Percentiles rank a stretch among this genome's conserved stretches.
These are phyloP conservation scores for Epinotia bilunana DNA, from an alignment of 2,888 invertebrate genomes.

Conservation along the genomic window DNA sequence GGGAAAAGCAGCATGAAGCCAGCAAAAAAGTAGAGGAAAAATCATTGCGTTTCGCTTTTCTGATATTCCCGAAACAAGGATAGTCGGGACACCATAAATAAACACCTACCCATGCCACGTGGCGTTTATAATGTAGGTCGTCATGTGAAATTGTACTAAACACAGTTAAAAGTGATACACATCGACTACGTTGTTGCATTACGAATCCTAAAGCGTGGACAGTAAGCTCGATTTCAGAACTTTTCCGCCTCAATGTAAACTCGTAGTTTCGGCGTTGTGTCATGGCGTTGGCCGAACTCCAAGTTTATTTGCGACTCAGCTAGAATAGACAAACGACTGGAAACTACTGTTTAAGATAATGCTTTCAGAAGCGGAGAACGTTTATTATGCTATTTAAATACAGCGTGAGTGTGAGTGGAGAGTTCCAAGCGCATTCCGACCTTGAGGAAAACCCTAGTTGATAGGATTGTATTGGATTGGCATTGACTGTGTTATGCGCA, in stretches of 20 bases:
- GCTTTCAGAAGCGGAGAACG: not conserved
- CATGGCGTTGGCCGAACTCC: slow-evolving; percentile 56
- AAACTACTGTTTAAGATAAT: not conserved
- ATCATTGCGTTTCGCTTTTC: slow-evolving; percentile 32
- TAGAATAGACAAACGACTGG: slow-evolving; percentile 54
- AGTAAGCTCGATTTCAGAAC: not conserved
- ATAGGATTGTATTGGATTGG: slow-evolving; percentile 1
- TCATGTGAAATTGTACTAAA: not conserved
- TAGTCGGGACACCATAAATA: not conserved
- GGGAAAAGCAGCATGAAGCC: slow-evolving; percentile 15
- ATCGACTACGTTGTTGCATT: not conserved
- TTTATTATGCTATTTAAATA: slow-evolving; percentile 42
- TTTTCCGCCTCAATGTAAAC: not conserved
- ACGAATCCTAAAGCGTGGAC: not conserved
- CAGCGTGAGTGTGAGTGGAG: not conserved
- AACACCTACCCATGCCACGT: not conserved
- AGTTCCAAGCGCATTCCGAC: slow-evolving; percentile 5
- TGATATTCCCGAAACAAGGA: slow-evolving; percentile 1
- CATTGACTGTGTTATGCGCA: slow-evolving; percentile 16
- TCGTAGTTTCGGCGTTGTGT: not conserved
- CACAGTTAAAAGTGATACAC: not conserved
- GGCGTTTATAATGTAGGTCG: slow-evolving; percentile 18
- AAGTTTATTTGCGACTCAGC: slow-evolving; percentile 59
- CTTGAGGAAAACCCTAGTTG: slow-evolving; percentile 34
- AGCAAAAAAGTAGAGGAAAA: slow-evolving; percentile 36